A percentile compares a stretch with the other conserved stretches of the same genome.
Evolutionary conservation across 1,140 invertebrate species (phyloP).

Genomic region (Pogonomyrmex californicus): DNA sequence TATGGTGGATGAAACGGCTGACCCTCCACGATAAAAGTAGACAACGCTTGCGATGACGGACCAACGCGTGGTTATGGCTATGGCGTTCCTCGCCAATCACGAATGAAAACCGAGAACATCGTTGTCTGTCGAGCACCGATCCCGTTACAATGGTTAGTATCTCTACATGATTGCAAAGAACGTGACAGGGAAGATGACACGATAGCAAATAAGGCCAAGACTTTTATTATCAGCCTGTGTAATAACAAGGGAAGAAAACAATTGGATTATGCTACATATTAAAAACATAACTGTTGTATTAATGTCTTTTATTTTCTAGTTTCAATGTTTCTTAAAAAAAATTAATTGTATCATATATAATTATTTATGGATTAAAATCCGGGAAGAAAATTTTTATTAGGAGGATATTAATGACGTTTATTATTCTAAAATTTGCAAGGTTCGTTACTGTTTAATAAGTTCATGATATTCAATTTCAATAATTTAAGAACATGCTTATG

Average conservation of each 20-base stretch:
- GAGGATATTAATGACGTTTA: neutral
- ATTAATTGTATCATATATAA: neutral
- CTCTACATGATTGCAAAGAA: constrained; percentile 31
- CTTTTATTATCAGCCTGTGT: neutral
- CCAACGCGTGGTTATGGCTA: constrained; percentile 71
- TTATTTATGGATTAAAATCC: neutral
- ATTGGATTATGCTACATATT: neutral
- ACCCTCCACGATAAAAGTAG: constrained; percentile 26
- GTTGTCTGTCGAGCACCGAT: constrained; percentile 73
- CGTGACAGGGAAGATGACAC: constrained; percentile 24
- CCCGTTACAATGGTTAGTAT: constrained; percentile 77
- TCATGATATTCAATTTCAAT: constrained; percentile 5
- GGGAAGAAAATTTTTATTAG: too few species aligned
- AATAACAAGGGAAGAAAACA: neutral
- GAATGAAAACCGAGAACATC: constrained; percentile 70
- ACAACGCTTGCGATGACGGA: constrained; percentile 33
- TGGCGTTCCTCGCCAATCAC: constrained; percentile 74
- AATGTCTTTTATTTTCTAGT: neutral
- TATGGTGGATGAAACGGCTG: neutral
- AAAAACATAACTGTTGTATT: neutral
- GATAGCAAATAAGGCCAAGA: constrained; percentile 24
- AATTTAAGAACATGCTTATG: neutral
- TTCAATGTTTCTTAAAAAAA: neutral
- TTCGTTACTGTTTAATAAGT: neutral
- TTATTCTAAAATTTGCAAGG: neutral